Evolutionary conservation across 2,888 invertebrate genomes (phyloP).

Genomic region (Conchocele bisecta): DNA sequence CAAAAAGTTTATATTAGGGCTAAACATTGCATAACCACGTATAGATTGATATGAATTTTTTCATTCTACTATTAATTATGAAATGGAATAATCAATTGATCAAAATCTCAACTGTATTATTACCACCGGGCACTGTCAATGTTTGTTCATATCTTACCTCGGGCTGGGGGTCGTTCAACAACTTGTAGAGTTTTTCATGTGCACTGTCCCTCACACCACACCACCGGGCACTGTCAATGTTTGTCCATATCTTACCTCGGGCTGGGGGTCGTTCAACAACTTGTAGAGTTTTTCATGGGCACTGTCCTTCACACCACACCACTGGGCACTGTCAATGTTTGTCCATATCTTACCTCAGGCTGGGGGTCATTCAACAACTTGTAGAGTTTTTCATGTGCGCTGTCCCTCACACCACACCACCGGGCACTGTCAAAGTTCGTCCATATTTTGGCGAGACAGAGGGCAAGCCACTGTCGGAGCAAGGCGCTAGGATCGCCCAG

Average conservation of each 20-base stretch:
- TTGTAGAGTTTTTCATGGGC: slow-evolving; percentile 97
- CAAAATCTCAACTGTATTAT: no score
- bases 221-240: slow-evolving; percentile 86
- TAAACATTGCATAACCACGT: no score
- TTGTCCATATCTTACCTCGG: slow-evolving; percentile 88
- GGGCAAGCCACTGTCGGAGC: slow-evolving; percentile 90
- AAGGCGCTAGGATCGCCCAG: slow-evolving; percentile 86
- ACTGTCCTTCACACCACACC: no score
- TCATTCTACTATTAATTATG: no score
- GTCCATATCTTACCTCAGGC: slow-evolving; percentile 90
- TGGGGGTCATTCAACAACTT: slow-evolving; percentile 90
- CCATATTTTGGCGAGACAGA: slow-evolving; percentile 90
- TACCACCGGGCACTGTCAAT: no score
- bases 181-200: slow-evolving; percentile 95
- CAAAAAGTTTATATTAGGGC: no score
- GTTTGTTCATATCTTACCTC: no score
- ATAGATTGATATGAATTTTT: no score
- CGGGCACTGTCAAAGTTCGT: slow-evolving; percentile 81
- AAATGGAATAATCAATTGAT: no score
- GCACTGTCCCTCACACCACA: slow-evolving; percentile 97
- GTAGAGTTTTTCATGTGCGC: slow-evolving; percentile 97
- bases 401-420: slow-evolving; percentile 97
- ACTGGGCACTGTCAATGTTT: no score
- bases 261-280: slow-evolving; percentile 90
- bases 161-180: slow-evolving; percentile 91